Base-by-base conservation (phyloP, 1,140 invertebrate species). In the Pantala flavescens region DNA sequence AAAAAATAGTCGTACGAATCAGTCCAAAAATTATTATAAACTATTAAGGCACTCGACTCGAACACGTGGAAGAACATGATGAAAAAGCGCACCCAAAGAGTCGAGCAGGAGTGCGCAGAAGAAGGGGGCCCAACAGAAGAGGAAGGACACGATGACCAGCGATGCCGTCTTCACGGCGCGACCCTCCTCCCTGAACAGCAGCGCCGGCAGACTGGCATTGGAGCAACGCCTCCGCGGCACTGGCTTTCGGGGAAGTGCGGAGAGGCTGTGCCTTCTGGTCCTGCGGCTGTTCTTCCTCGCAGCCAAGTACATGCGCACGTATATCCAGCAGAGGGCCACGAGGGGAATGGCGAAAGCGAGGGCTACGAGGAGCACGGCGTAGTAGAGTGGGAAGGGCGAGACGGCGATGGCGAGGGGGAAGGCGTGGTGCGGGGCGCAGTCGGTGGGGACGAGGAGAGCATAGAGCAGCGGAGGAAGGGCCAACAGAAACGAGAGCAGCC, bases 81-180 rank as follows among this genome's bases (percentile, higher is more conserved):
- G n/a, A n/a, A n/a, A n/a, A n/a, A n/a, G n/a, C n/a, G 28, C 28
- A 5, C 9, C 3, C 28, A 36, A 1, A 63, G 76, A 71, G 43
- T 77, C 77, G 71, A 78, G 71, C 10, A 83, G 74, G 73, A 81
- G 76, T 28, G 77, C 77, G 19, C 78, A 80, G 76, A 86, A 87
- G 79, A 85, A 87, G 10, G 86, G 86, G 42, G 85, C 79, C 86
- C 86, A 87, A 77, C 85, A 86, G 21, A 85, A 77, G 16, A 86
- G 79, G 77, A 86, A 87, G 11, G 86, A 85, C 12, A 82, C 82
- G 21, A 87, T 82, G 43, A 87, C 85, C 73, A 87, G 82, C 43
- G 85, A 81, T 42, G 85, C 84, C 1, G 87, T 87, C 76, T 86
- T 83, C 23, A 87, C 85, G 0, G 87, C 84, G 73, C 85, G 83